A percentile compares a stretch with the other conserved stretches of the same genome.
phyloP scores from a whole-genome alignment of 2,113 vertebrate species.

The Eulemur rufifrons region DNA sequence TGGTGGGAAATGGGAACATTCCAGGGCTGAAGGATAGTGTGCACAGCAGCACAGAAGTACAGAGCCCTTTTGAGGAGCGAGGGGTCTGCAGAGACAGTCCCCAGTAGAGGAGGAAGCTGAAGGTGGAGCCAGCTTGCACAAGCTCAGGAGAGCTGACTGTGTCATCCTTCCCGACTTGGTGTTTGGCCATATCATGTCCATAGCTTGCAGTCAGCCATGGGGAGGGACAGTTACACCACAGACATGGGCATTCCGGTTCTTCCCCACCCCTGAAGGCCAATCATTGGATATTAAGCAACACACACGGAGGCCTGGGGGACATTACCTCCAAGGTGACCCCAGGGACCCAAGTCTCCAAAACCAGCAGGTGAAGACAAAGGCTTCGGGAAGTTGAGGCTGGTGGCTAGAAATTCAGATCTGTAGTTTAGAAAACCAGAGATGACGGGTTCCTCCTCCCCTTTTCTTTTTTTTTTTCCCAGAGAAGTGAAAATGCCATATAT shows the following conservation, averaged over 20 bases:
- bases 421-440: neutral
- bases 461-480: neutral
- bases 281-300: neutral
- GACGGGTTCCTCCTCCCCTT: neutral
- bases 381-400: neutral
- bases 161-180: neutral
- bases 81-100: neutral
- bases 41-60: neutral
- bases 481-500: neutral
- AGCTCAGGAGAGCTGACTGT: neutral
- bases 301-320: neutral
- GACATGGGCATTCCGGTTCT: neutral
- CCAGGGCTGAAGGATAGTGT: neutral
- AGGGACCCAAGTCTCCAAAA: neutral
- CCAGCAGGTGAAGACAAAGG: neutral
- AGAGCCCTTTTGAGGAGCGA: accelerated
- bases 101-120: neutral
- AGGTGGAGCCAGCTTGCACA: neutral
- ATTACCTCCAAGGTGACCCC: neutral
- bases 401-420: neutral
- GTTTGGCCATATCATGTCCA: neutral
- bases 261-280: neutral
- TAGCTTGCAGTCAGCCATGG: neutral
- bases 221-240: neutral
- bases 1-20: neutral